Evolutionary conservation across 2,113 vertebrate genomes (phyloP).

Genomic region (Epinephelus cyanopodus): DNA sequence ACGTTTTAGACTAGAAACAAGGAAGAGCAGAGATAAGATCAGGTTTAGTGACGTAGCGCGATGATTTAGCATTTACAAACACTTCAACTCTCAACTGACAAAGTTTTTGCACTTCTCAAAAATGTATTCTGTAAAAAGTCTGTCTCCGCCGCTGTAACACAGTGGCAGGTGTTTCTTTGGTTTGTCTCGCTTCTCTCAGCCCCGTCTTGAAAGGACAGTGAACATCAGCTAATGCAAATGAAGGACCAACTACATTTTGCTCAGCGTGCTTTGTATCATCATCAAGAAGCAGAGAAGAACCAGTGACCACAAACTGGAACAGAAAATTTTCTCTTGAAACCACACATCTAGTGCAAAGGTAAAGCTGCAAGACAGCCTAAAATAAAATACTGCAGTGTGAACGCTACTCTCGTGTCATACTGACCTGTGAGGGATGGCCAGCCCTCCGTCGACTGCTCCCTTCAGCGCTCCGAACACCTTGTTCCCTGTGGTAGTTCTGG

Average conservation of each 20-base stretch:
- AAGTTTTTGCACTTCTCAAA: neutral
- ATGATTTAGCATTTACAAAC: neutral
- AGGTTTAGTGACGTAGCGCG: neutral
- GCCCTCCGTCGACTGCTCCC: conserved; percentile 96
- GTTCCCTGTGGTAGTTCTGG: conserved; percentile 98
- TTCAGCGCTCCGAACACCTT: conserved; percentile 99
- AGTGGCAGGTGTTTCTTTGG: neutral
- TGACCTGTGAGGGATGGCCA: conserved; percentile 98
- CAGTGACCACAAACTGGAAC: neutral
- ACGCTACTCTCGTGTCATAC: neutral
- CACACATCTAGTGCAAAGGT: neutral
- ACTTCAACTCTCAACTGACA: neutral
- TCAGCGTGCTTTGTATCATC: conserved; percentile 70
- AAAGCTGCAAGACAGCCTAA: neutral
- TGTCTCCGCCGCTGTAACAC: neutral
- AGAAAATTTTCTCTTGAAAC: neutral
- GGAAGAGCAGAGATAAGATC: neutral
- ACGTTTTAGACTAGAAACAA: conserved; percentile 89
- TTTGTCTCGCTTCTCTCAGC: conserved; percentile 71
- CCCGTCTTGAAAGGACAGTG: conserved; percentile 82
- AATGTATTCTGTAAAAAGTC: too few species aligned
- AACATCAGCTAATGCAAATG: conserved; percentile 81
- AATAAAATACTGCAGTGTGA: neutral
- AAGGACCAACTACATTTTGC: conserved; percentile 85
- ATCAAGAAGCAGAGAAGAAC: conserved; percentile 71